Conservation (phyloP, 2,797 vertebrate genomes). For the Chrysocyon brachyurus region DNA sequence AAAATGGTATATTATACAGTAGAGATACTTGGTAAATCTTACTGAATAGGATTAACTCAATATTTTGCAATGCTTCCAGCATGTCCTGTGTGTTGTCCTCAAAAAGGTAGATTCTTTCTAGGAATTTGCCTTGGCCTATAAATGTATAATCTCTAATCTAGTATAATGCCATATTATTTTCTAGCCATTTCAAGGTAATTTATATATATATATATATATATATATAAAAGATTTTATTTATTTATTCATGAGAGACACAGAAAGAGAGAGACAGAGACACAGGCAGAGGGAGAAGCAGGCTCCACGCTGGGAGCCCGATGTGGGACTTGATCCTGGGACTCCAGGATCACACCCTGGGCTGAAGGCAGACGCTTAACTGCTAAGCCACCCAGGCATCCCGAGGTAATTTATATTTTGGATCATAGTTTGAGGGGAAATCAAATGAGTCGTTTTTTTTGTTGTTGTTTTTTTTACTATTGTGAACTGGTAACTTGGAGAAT, state of each 20-base stretch:
- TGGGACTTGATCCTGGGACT: no score
- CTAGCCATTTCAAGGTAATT: conserved; percentile 66
- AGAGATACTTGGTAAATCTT: not conserved
- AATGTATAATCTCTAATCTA: conserved; percentile 45
- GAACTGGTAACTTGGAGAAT: conserved; percentile 51
- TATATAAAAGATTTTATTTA: no score
- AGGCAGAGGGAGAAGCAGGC: no score
- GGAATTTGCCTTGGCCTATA: conserved; percentile 39
- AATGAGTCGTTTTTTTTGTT: conserved; percentile 64
- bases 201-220: not conserved
- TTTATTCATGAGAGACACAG: no score
- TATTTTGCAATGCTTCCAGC: not conserved
- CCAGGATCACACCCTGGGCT: no score
- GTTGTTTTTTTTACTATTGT: conserved; percentile 79
- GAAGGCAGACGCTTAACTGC: no score
- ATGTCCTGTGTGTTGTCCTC: not conserved
- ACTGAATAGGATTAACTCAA: not conserved
- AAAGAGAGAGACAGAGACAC: no score
- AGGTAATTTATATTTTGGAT: conserved; percentile 69
- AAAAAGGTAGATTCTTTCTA: conserved; percentile 28
- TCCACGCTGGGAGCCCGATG: no score
- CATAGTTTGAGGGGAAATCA: conserved; percentile 70
- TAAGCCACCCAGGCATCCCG: conserved; percentile 17
- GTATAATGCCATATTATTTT: conserved; percentile 62
- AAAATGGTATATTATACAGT: conserved; percentile 13